Base-by-base conservation (phyloP, 2,113 vertebrate species). In the Oreocharis arfaki region DNA sequence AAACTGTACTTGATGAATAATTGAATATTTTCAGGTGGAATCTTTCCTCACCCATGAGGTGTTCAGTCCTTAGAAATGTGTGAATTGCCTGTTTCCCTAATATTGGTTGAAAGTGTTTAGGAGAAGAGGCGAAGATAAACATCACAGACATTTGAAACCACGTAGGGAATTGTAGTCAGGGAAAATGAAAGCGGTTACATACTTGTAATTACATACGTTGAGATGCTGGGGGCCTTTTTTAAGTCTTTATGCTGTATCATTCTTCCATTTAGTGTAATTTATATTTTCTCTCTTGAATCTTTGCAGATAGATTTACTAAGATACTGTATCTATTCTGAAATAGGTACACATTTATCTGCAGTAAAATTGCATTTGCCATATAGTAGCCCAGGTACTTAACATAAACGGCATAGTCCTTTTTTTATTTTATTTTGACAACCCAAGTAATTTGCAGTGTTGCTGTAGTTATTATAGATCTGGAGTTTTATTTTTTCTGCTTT, bases 231-330 rank as follows among this genome's bases (percentile, higher is more conserved):
- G 80, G 77, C 26, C 32, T 52, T 84, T 93, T 89, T 80, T 3
- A 83, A 79, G 55, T 90, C 42, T 84, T 96, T 89, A 87, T 83
- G 33, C 42, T 60, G 16, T 55, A 77, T 83, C n/a, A 74, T 89
- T 93, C 35, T 94, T 88, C 39, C 17, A 56, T 93, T 95, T 92
- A 56, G 52, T 75, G 42, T 74, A 91, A 94, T 96, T 95, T 93
- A 81, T 79, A 65, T 91, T 93, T 83, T 81, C 23, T 47, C 17
- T 68, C 30, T 77, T 84, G 50, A 73, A 78, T 65, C 18, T 83
- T 20, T 80, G 13, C 30, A 68, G 55, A 63, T 55, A 89, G 49
- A 88, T 90, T 82, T 78, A 94, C 87, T 87, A 88, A 73, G 18
- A 77, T 50, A 74, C 30, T 35, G 13, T 79, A 39, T 77, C 27